Evolutionary conservation across 2,888 invertebrate species (phyloP), one percentile per base, ranked within the genome.

Genomic region (Oscheius sp.): DNA sequence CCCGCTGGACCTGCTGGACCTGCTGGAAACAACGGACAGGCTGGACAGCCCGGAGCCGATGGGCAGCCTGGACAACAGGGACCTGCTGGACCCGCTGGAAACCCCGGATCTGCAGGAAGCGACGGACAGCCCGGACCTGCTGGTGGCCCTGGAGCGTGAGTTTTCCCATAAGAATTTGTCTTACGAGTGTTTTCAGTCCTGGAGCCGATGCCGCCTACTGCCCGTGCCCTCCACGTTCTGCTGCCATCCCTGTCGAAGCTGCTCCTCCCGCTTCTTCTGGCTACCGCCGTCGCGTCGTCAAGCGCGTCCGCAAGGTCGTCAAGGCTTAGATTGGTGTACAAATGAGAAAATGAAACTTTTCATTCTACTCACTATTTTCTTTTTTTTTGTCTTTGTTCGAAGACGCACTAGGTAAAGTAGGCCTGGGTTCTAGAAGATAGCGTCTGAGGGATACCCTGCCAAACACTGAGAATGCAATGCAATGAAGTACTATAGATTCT

Each of bases 41-140:
- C 73, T 51, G 84, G 84, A 77, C 48, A 48, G 33, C 63, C 48
- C 32, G 63, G 63, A 63, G 47, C 63, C 33, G 74, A 78, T 21
- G 84, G 84, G 76, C 55, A 72, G 51, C 68, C 68, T 33, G 84
- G 84, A 79, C 75, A 68, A 11, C 74, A 76, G 33, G 83, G 82
- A 75, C 72, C 76, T 1, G 78, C 77, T 42, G 84, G 84, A 81
- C 68, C 82, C 37, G 79, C 82, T 70, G 84, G 84, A 77, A 70
- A 78, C 29, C 72, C 77, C 57, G 84, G 83, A 73, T 62, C 77
- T 60, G 74, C 75, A 29, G 85, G 85, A 76, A 58, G 77, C 32
- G 77, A 74, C 32, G 85, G 85, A 75, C 79, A 76, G 68, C 78
- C 80, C 42, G 85, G 85, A 78, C 73, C 80, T 33, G 74, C 81